Conservation (phyloP, 2,888 invertebrate genomes). For the Lochmaea capreae region DNA sequence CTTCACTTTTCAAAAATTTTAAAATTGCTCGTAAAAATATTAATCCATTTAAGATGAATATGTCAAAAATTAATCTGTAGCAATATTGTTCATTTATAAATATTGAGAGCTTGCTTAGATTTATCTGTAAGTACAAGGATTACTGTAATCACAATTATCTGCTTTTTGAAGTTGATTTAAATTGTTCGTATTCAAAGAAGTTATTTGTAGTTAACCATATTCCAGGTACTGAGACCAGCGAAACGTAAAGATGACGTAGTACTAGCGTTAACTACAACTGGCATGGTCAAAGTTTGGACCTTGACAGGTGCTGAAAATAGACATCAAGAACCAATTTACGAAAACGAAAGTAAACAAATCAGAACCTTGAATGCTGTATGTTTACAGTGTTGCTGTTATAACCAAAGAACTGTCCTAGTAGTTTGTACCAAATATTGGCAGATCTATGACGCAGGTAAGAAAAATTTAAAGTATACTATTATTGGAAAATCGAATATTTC, state of each 20-base stretch:
- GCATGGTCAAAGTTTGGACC: slow-evolving; percentile 98
- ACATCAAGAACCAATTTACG: slow-evolving; percentile 89
- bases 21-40: too few relatives aligned
- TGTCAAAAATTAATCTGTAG: too few relatives aligned
- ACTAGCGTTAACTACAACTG: slow-evolving; percentile 93
- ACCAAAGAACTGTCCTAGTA: slow-evolving; percentile 95
- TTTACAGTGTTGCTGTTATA: slow-evolving; percentile 93
- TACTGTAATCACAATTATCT: too few relatives aligned
- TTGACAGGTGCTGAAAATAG: slow-evolving; percentile 89
- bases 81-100: too few relatives aligned
- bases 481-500: background rate
- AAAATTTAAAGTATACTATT: too few relatives aligned
- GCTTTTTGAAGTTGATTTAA: too few relatives aligned
- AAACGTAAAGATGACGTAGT: slow-evolving; percentile 95
- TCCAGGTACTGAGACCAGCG: slow-evolving; percentile 75
- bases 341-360: slow-evolving; percentile 97
- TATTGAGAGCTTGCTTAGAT: too few relatives aligned
- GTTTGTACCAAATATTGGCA: slow-evolving; percentile 98
- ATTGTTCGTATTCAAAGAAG: too few relatives aligned
- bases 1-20: too few relatives aligned
- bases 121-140: too few relatives aligned
- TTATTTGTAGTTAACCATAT: background rate
- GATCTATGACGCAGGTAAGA: slow-evolving; percentile 81
- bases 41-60: too few relatives aligned
- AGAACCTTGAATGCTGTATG: slow-evolving; percentile 93